Base-by-base conservation (phyloP, 2,797 vertebrate species). In the Rhinoraja longicauda region DNA sequence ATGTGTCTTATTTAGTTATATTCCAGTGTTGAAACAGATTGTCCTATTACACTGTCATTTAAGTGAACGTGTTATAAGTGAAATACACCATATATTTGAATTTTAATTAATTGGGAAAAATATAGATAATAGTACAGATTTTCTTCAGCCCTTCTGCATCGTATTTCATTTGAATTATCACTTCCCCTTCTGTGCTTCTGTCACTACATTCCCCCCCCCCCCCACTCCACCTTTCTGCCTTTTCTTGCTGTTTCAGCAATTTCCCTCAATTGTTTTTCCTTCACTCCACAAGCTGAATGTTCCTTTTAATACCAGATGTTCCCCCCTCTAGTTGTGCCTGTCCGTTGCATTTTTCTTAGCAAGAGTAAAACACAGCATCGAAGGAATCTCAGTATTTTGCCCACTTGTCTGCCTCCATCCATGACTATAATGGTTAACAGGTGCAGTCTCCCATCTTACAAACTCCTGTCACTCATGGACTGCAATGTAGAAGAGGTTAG, bases 81-180 rank as follows among this genome's bases (percentile, higher is more conserved):
- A 32, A 39, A 81, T 75, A 24, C 39, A 6, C 8, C 19, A 5
- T 24, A 53, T 45, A 81, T 81, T 81, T 53, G 19, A 81, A 29
- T 79, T 39, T 19, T 79, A 79, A 79, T 19, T 79, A 39, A 77
- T 77, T 32, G n/a, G 75, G 36, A 81, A 81, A 81, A 81, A 81
- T 45, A 45, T 81, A 24, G 19, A 81, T 45, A 45, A 81, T 45
- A 53, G 2, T 53, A 10, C 29, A 45, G 21, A 81, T 24, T 45
- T 24, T 21, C 53, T 24, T n/a, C 10, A n/a, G 39, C 19, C 53
- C 7, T 21, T 53, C 77, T 19, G 24, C 36, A 32, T 36, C 4
- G 36, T 39, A 79, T 39, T 78, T 36, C 5, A 7, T 19, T 39
- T 79, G 36, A 36, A 5, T 53, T 53, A 81, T 81, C 19, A 6